These are phyloP conservation scores for Seladonia tumulorum DNA, from an alignment of 2,888 invertebrate genomes.

Conservation along the genomic window DNA sequence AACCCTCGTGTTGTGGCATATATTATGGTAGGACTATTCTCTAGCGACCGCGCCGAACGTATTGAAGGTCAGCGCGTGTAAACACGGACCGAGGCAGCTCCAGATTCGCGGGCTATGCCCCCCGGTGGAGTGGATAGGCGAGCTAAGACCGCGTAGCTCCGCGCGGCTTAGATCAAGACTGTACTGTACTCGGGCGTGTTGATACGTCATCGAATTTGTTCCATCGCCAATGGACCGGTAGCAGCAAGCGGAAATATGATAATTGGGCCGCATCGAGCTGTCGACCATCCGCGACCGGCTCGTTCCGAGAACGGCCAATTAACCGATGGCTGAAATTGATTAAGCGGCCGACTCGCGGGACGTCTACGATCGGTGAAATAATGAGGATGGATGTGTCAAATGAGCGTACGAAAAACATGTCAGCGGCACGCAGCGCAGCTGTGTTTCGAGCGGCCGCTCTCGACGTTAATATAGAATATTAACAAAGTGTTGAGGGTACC, in stretches of 20 bases:
- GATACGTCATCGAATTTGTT: neutral
- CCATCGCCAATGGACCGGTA: neutral
- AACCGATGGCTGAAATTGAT: neutral
- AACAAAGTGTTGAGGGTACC: conserved; percentile 5
- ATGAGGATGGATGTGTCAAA: neutral
- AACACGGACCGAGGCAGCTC: too few species aligned
- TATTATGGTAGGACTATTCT: too few species aligned
- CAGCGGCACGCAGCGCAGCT: neutral
- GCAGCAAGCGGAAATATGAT: neutral
- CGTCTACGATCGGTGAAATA: neutral
- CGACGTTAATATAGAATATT: conserved; percentile 12
- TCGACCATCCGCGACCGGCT: neutral
- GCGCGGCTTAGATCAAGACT: too few species aligned
- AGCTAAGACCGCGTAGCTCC: too few species aligned
- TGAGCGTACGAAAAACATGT: neutral
- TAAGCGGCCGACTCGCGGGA: neutral
- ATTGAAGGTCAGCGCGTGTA: too few species aligned
- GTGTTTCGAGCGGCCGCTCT: neutral
- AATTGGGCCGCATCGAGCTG: neutral
- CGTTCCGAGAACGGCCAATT: neutral
- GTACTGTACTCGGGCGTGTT: neutral
- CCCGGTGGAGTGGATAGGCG: too few species aligned
- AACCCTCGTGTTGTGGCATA: too few species aligned
- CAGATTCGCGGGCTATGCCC: too few species aligned
- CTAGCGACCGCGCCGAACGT: too few species aligned